Evolutionary conservation across 2,113 vertebrate species (phyloP).

Genomic region (Connochaetes taurinus): DNA sequence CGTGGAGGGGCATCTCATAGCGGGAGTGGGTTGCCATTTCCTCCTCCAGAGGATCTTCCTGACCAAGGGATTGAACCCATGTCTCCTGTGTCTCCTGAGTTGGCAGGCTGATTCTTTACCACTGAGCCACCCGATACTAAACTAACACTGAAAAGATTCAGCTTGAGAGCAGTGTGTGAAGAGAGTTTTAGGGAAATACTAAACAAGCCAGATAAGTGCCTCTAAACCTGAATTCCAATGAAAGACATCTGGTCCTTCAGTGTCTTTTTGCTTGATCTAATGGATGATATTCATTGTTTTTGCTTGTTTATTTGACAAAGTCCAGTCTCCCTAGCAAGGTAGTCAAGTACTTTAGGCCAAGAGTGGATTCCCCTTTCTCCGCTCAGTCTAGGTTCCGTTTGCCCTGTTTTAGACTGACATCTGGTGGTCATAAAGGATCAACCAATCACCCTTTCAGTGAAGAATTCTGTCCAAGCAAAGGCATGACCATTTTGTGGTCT

Average conservation of each 20-base stretch:
- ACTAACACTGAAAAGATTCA: background rate
- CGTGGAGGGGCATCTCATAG: background rate
- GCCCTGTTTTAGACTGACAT: slow-evolving; percentile 60
- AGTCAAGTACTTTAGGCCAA: background rate
- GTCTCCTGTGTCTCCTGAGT: background rate
- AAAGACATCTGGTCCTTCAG: background rate
- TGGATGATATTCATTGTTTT: background rate
- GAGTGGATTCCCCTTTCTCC: background rate
- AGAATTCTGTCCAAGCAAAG: background rate
- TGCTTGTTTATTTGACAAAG: background rate
- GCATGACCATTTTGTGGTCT: background rate
- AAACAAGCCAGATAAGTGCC: background rate
- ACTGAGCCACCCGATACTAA: background rate
- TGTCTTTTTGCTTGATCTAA: background rate
- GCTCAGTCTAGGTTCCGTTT: background rate
- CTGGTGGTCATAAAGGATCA: slow-evolving; percentile 50
- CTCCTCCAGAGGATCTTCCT: background rate
- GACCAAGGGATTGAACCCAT: background rate
- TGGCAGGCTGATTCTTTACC: background rate
- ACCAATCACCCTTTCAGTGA: background rate
- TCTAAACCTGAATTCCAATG: background rate
- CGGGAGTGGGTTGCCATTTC: background rate
- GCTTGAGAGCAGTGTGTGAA: background rate
- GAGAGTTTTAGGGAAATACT: background rate
- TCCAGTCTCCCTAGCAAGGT: background rate